phyloP scores from a whole-genome alignment of 2,113 vertebrate genomes.

The Protomyctophum bolini region DNA sequence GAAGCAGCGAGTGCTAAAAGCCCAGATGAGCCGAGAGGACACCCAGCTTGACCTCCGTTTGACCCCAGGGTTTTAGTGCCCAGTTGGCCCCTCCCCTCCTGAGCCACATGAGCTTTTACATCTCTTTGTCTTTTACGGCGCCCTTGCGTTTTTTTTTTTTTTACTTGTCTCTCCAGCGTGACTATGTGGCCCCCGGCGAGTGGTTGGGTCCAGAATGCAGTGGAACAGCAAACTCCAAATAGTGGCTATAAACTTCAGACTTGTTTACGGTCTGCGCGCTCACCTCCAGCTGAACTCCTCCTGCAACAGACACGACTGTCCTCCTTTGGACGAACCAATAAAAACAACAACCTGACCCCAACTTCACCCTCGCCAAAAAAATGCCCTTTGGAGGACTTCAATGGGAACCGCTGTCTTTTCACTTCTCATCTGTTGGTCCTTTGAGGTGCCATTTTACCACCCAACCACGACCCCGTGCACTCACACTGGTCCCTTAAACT shows the following conservation, averaged over 20 bases:
- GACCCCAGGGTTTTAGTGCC: slow-evolving; percentile 57
- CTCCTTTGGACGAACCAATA: slow-evolving; percentile 17
- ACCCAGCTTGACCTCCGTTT: slow-evolving; percentile 41
- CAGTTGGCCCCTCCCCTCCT: slow-evolving; percentile 54
- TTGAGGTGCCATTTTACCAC: too few species aligned
- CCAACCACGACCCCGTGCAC: too few species aligned
- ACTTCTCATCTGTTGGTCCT: slow-evolving; percentile 6
- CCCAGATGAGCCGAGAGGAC: slow-evolving; percentile 11
- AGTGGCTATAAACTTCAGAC: slow-evolving; percentile 81
- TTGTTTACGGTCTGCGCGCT: slow-evolving; percentile 82
- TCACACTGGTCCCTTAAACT: too few species aligned
- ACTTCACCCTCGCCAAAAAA: slow-evolving; percentile 64
- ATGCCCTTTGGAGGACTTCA: slow-evolving; percentile 44
- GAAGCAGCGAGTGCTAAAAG: slow-evolving; percentile 8
- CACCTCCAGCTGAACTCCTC: slow-evolving; percentile 85
- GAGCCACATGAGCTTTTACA: slow-evolving; percentile 51
- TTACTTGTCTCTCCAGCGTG: slow-evolving; percentile 48
- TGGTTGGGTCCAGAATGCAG: slow-evolving; percentile 50
- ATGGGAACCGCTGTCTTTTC: slow-evolving; percentile 10
- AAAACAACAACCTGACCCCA: slow-evolving; percentile 58
- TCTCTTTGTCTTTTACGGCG: slow-evolving; percentile 62
- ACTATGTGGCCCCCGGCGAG: slow-evolving; percentile 18
- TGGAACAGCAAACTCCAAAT: slow-evolving; percentile 72
- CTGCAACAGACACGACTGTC: slow-evolving; percentile 66
- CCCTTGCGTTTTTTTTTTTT: slow-evolving; percentile 48